Conservation (phyloP, 2,113 vertebrate genomes). For the Sinocyclocheilus grahami region DNA sequence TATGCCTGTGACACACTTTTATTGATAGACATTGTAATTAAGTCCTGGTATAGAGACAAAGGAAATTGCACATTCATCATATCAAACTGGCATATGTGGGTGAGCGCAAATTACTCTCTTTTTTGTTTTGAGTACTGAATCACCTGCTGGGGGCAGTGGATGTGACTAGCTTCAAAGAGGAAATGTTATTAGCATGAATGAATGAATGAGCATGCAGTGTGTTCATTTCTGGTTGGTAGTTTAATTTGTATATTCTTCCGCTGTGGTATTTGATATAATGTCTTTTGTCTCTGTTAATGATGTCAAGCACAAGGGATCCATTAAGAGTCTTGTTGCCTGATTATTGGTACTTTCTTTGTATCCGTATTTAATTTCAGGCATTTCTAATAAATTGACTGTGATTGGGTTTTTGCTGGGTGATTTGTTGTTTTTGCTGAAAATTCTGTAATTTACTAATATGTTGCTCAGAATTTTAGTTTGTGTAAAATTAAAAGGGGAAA, state of each 20-base stretch:
- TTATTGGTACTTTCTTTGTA: not conserved
- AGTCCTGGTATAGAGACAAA: slow-evolving; percentile 68
- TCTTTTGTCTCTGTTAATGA: not conserved
- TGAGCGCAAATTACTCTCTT: slow-evolving; percentile 64
- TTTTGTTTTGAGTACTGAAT: slow-evolving; percentile 58
- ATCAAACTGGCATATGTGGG: slow-evolving; percentile 67
- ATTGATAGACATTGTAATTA: slow-evolving; percentile 75
- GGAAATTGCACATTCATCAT: slow-evolving; percentile 78
- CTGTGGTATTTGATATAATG: not conserved
- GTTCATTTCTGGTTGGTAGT: not conserved
- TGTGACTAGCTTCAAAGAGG: slow-evolving; percentile 7
- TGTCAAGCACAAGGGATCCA: not conserved
- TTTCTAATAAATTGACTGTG: not conserved
- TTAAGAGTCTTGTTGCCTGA: not conserved
- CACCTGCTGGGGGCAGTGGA: slow-evolving; percentile 14
- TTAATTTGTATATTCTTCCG: not conserved
- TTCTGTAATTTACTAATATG: not conserved
- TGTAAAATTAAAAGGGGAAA: not conserved
- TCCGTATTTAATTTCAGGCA: not conserved
- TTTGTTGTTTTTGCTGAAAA: not conserved
- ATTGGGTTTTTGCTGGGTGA: not conserved
- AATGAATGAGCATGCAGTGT: not conserved
- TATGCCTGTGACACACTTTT: slow-evolving; percentile 64
- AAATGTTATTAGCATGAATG: slow-evolving; percentile 1
- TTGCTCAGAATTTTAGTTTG: not conserved